Evolutionary conservation across 1,140 invertebrate genomes (phyloP), one percentile per base, ranked within the genome.

Genomic region (Anastrepha ludens): DNA sequence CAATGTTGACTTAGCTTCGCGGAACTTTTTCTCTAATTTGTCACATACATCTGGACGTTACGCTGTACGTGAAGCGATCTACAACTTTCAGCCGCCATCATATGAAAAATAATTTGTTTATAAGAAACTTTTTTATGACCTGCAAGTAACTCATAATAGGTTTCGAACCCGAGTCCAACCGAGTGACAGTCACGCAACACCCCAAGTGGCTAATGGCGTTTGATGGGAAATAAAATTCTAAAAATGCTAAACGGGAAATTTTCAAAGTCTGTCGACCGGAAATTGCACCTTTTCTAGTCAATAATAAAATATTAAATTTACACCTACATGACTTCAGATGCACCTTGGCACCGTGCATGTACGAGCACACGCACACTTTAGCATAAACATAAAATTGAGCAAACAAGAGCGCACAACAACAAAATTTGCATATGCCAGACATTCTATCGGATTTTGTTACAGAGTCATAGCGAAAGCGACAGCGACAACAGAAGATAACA

Each of bases 221-320:
- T 29, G 29, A 29, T 29, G 29, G 1, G 1, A 29, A 29, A 29
- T 29, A 29, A 29, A 29, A 29, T 29, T 29, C 29, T 29, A 55
- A 55, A 55, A 55, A 55, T 55, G 50, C 50, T 55, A 11, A 55
- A 55, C 11, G 15, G 60, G 17, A 62, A 47, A 74, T 44, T 44
- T n/a, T 47, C 15, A 47, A 74, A 47, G 6, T 47, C 6, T 41
- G 2, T 41, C 1, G 29, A 39, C 15, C 15, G 15, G 15, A 74
- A 74, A 70, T 58, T 58, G n/a, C 81, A 58, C 81, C 81, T 85
- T 55, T 60, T 85, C 7, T 2, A 85, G 17, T 60, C 47, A 85
- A 85, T 13, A 85, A 85, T 85, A 85, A 58, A 58, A 58, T 58
- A 55, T 58, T 55, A 85, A 85, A 13, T 85, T 20, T 59, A 17